Evolutionary conservation across 2,797 vertebrate species (phyloP).

Genomic region (Labeo calbasu): DNA sequence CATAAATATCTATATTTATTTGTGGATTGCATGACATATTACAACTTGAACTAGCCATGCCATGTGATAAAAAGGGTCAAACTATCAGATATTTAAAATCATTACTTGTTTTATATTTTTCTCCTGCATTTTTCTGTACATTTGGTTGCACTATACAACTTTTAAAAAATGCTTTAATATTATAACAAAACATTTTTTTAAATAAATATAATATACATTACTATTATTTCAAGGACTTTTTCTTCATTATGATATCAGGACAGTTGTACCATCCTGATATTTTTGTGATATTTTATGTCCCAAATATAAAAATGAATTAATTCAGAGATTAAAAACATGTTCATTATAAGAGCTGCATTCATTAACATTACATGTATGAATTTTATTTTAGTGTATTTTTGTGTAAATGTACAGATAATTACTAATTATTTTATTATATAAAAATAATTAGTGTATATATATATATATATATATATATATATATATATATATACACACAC

Average conservation of each 20-base stretch:
- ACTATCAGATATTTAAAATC: background rate
- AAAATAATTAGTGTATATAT: no score
- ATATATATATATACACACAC: no score
- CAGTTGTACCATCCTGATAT: background rate
- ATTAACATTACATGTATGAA: background rate
- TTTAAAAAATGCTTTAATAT: no score
- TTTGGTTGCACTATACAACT: no score
- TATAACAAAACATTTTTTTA: no score
- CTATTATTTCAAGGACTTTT: background rate
- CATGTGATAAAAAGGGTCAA: background rate
- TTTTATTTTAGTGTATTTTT: background rate
- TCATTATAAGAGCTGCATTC: background rate
- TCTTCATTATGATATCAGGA: background rate
- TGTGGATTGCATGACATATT: background rate
- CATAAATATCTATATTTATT: background rate
- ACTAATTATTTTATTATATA: no score
- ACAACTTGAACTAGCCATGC: background rate
- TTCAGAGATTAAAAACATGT: background rate
- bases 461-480: no score
- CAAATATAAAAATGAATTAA: background rate
- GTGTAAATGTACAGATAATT: background rate
- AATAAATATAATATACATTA: no score
- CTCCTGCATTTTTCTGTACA: no score
- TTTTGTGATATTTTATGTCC: background rate
- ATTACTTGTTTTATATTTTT: background rate